Percentiles rank a stretch among this genome's conserved stretches.
Evolutionary conservation across 2,888 invertebrate genomes (phyloP).

Genomic region (Plagiodera versicolora): DNA sequence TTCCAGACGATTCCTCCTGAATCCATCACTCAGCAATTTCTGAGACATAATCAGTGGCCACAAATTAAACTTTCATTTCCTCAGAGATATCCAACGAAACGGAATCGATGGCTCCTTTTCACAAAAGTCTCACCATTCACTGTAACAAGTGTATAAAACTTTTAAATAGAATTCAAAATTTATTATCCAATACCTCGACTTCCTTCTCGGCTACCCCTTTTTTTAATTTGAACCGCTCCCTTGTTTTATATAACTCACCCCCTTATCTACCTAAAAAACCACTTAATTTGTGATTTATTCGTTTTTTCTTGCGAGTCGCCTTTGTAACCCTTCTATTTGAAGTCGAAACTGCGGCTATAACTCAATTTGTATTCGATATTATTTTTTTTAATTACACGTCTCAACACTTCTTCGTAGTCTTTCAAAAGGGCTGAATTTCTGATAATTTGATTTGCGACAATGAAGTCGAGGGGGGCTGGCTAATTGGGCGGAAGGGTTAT

Average conservation of each 20-base stretch:
- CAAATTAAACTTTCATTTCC: constrained; percentile 6
- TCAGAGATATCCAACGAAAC: constrained; percentile 2
- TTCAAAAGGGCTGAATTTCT: constrained; percentile 45
- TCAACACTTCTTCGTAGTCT: constrained; percentile 45
- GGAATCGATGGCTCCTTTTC: constrained; percentile 12
- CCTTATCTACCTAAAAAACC: constrained; percentile 44
- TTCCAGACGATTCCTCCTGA: neutral
- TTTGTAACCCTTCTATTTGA: constrained; percentile 50
- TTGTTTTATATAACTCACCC: constrained; percentile 34
- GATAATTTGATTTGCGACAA: constrained; percentile 50
- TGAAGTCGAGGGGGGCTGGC: constrained; percentile 33
- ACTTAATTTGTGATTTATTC: constrained; percentile 52
- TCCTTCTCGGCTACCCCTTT: constrained; percentile 36
- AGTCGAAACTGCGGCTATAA: constrained; percentile 54
- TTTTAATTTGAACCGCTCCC: constrained; percentile 40
- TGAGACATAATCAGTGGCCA: neutral
- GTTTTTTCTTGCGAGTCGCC: constrained; percentile 43
- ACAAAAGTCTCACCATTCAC: constrained; percentile 13
- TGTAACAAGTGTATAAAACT: constrained; percentile 47
- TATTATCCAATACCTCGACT: constrained; percentile 41
- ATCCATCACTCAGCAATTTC: neutral
- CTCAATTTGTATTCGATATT: constrained; percentile 56
- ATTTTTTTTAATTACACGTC: constrained; percentile 56
- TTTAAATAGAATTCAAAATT: constrained; percentile 47
- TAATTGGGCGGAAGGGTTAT: constrained; percentile 43